Percentiles rank a stretch among this genome's conserved stretches.
Evolutionary conservation across 1,140 invertebrate genomes (phyloP).

Genomic region (Bombyx mori): DNA sequence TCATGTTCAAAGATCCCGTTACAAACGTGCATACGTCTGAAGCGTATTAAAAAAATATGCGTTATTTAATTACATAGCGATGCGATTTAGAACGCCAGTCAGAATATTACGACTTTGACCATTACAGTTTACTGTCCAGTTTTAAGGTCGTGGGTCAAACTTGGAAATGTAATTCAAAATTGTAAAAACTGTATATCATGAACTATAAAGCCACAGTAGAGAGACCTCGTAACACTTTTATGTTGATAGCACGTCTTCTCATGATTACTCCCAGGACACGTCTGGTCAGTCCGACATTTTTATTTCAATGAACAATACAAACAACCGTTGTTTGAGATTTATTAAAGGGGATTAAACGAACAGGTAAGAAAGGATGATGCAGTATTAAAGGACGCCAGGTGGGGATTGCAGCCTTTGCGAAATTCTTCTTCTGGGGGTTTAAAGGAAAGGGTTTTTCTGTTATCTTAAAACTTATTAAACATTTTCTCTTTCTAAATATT

Average conservation of each 20-base stretch:
- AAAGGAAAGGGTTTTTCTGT: no score
- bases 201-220: conserved; percentile 7
- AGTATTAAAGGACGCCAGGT: conserved; percentile 15
- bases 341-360: conserved; percentile 8
- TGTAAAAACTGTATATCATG: conserved; percentile 13
- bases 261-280: background rate
- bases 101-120: no score
- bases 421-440: conserved; percentile 3
- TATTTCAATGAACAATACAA: conserved; percentile 3
- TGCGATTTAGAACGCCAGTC: no score
- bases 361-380: conserved; percentile 13
- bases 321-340: conserved; percentile 8
- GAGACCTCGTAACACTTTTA: conserved; percentile 21
- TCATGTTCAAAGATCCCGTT: no score
- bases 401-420: conserved; percentile 10
- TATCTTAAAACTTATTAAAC: no score
- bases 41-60: conserved; percentile 12
- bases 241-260: conserved; percentile 19
- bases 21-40: no score
- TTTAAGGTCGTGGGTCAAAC: no score
- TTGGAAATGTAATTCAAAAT: conserved; percentile 15
- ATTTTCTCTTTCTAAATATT: no score
- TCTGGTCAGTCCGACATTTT: background rate
- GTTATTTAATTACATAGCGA: background rate
- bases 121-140: no score